Percentiles rank a stretch among this genome's conserved stretches.
These are phyloP conservation scores for Nanorana parkeri DNA, from an alignment of 2,113 vertebrate species.

Conservation along the genomic window DNA sequence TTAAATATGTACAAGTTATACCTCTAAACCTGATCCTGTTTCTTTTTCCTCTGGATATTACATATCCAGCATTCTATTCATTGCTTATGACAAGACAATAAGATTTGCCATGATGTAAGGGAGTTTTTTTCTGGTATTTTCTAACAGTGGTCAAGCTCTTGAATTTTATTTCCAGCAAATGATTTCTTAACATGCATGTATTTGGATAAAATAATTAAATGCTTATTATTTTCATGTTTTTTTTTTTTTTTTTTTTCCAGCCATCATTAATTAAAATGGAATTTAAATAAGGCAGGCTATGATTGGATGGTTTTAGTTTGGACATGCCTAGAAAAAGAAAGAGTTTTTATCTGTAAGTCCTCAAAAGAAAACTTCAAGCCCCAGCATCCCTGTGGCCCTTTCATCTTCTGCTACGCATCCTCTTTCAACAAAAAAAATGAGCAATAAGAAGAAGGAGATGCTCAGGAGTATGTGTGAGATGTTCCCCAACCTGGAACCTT, in stretches of 20 bases:
- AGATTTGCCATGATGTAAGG: no score
- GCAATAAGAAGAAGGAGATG: slow-evolving; percentile 74
- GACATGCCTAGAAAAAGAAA: slow-evolving; percentile 92
- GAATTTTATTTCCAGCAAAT: no score
- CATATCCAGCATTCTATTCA: no score
- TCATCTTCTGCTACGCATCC: slow-evolving; percentile 43
- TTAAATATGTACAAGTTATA: no score
- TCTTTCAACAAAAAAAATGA: slow-evolving; percentile 51
- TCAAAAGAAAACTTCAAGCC: slow-evolving; percentile 67
- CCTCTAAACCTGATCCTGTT: no score
- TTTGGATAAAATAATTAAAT: no score
- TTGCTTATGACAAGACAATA: no score
- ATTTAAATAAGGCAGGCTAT: neutral
- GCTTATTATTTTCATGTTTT: no score
- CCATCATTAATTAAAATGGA: neutral
- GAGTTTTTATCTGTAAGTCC: slow-evolving; percentile 75
- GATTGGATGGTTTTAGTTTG: neutral
- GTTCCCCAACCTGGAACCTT: slow-evolving; percentile 92
- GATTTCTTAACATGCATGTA: no score
- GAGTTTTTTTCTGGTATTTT: no score
- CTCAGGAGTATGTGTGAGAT: slow-evolving; percentile 87
- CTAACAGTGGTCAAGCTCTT: no score
- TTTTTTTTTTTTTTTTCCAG: neutral
- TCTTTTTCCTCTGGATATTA: no score
- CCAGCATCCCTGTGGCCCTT: neutral